Evolutionary conservation across 2,888 invertebrate species (phyloP).

Genomic region (Dendrolimus houi): DNA sequence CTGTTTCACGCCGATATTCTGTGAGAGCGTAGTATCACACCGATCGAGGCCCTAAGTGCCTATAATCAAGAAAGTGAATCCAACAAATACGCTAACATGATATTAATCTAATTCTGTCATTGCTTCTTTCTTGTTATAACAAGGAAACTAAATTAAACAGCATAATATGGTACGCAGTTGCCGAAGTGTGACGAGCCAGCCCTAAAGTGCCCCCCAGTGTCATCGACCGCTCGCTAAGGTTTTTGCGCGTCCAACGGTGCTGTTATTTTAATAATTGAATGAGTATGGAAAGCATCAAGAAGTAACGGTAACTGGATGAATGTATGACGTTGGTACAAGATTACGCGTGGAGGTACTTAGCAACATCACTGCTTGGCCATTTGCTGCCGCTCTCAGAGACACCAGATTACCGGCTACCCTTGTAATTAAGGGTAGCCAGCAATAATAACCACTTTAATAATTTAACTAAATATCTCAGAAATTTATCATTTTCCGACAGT

Average conservation of each 20-base stretch:
- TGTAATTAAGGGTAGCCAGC: no score
- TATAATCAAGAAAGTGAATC: no score
- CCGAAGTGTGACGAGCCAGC: slow-evolving; percentile 52
- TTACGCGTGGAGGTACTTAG: slow-evolving; percentile 2
- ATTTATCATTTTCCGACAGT: no score
- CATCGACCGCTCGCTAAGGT: slow-evolving; percentile 67
- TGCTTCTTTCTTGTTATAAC: slow-evolving; percentile 7
- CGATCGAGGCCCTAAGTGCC: no score
- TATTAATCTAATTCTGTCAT: no score
- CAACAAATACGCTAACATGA: no score
- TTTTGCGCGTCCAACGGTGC: slow-evolving; percentile 65
- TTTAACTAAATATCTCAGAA: no score
- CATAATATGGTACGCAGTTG: slow-evolving; percentile 40
- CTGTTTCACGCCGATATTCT: no score
- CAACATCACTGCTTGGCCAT: not conserved
- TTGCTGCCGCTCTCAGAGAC: not conserved
- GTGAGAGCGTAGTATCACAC: no score
- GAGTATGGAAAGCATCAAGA: slow-evolving; percentile 56
- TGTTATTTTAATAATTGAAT: slow-evolving; percentile 71
- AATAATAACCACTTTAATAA: no score
- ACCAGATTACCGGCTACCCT: no score
- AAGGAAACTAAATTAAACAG: slow-evolving; percentile 37
- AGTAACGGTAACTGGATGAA: slow-evolving; percentile 41
- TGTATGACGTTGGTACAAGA: slow-evolving; percentile 22
- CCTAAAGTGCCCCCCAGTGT: slow-evolving; percentile 70